These are phyloP conservation scores for Ailuropoda melanoleuca DNA, from an alignment of 2,113 vertebrate species.

Conservation along the genomic window DNA sequence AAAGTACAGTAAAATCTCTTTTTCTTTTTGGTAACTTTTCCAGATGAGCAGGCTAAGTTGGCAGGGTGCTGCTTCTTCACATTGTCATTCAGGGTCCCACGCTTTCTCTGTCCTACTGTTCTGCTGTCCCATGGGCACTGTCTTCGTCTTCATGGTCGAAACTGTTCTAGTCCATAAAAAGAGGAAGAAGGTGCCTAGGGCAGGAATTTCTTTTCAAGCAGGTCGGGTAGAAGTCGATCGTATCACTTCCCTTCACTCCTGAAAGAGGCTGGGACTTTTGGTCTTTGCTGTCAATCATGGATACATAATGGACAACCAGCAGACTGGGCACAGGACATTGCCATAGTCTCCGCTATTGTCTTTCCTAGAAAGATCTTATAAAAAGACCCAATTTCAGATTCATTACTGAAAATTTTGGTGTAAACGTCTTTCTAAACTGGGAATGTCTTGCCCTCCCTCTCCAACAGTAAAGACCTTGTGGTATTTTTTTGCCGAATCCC, in stretches of 20 bases:
- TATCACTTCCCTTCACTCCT: not conserved
- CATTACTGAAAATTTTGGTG: not conserved
- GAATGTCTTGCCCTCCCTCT: rapidly evolving
- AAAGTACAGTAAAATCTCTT: not conserved
- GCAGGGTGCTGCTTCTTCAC: not conserved
- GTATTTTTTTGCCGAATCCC: not conserved
- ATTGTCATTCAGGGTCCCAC: not conserved
- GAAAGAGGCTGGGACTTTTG: not conserved
- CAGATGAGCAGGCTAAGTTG: not conserved
- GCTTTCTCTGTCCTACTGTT: not conserved
- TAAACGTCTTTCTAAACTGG: not conserved
- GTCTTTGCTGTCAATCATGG: not conserved
- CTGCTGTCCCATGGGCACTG: not conserved
- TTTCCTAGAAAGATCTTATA: not conserved
- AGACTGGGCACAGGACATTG: not conserved
- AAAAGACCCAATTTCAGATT: not conserved
- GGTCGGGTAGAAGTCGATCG: not conserved
- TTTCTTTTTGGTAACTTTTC: not conserved
- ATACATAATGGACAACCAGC: not conserved
- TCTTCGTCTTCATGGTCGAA: not conserved
- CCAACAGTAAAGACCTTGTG: not conserved
- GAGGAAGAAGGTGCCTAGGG: not conserved
- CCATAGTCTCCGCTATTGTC: not conserved
- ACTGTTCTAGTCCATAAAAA: not conserved
- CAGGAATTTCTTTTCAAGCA: not conserved